Conservation (phyloP, 1,140 invertebrate species). For the Chrysomallon squamiferum region DNA sequence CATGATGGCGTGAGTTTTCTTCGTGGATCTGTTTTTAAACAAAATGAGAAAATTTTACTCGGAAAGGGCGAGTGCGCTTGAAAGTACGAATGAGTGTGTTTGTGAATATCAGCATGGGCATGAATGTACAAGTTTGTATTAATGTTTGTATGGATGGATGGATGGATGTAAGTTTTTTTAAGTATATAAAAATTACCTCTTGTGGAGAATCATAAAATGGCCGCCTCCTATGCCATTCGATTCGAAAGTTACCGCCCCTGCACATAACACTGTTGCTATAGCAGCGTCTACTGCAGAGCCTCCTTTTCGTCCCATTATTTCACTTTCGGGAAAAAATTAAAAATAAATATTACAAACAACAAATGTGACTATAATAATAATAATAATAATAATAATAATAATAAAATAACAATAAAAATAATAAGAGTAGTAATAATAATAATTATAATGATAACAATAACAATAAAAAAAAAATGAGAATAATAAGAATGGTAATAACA, state of each 20-base stretch:
- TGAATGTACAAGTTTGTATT: not conserved
- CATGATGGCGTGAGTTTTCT: constrained; percentile 26
- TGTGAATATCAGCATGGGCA: not conserved
- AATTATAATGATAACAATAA: not conserved
- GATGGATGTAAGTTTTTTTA: not conserved
- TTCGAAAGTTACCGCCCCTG: constrained; percentile 81
- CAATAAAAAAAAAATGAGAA: not conserved
- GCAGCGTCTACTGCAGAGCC: constrained; percentile 87
- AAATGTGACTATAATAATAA: not conserved
- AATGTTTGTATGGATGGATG: too few species aligned
- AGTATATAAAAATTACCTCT: too few species aligned
- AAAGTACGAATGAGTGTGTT: not conserved
- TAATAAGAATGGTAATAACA: not conserved
- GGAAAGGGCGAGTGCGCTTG: not conserved
- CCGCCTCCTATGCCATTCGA: constrained; percentile 90
- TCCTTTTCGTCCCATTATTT: constrained; percentile 63
- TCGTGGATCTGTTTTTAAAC: constrained; percentile 15
- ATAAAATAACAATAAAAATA: not conserved
- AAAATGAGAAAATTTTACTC: too few species aligned
- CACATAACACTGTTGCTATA: constrained; percentile 83
- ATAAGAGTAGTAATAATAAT: not conserved
- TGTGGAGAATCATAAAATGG: constrained; percentile 83
- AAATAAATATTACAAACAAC: not conserved
- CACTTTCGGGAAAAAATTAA: constrained; percentile 20
- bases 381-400: not conserved